Percentiles rank a stretch among this genome's conserved stretches.
Conservation (phyloP, 2,113 vertebrate genomes). For the Platichthys flesus region DNA sequence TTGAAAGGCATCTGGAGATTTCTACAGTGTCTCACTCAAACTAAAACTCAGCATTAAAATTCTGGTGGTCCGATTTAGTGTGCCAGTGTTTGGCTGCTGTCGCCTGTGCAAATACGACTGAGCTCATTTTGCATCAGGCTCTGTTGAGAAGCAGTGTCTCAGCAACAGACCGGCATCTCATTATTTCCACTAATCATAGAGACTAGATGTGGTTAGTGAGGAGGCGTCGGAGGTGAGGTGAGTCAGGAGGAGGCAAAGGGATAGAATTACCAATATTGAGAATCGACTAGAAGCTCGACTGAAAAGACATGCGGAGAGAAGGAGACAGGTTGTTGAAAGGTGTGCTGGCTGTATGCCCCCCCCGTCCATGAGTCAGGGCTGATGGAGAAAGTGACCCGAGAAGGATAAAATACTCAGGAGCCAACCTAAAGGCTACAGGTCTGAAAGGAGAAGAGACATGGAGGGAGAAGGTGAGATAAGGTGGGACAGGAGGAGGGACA, state of each 20-base stretch:
- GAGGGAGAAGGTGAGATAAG: slow-evolving; percentile 30
- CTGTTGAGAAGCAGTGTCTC: background rate
- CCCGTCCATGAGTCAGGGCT: background rate
- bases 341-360: background rate
- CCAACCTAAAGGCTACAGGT: slow-evolving; percentile 19
- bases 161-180: background rate
- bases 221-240: background rate
- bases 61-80: background rate
- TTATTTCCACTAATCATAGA: slow-evolving; percentile 13
- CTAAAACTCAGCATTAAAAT: background rate
- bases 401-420: background rate
- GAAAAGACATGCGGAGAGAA: background rate
- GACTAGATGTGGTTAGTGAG: background rate
- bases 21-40: no score
- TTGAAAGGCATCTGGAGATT: no score
- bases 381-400: slow-evolving; percentile 14
- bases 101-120: background rate
- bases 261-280: background rate
- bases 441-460: slow-evolving; percentile 1
- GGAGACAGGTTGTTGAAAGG: background rate
- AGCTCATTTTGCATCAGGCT: background rate
- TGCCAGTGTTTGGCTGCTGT: background rate
- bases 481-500: slow-evolving; percentile 18
- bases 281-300: background rate
- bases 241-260: background rate